These are phyloP conservation scores for Trachelipus rathkii DNA, from an alignment of 1,140 invertebrate genomes.

Conservation along the genomic window DNA sequence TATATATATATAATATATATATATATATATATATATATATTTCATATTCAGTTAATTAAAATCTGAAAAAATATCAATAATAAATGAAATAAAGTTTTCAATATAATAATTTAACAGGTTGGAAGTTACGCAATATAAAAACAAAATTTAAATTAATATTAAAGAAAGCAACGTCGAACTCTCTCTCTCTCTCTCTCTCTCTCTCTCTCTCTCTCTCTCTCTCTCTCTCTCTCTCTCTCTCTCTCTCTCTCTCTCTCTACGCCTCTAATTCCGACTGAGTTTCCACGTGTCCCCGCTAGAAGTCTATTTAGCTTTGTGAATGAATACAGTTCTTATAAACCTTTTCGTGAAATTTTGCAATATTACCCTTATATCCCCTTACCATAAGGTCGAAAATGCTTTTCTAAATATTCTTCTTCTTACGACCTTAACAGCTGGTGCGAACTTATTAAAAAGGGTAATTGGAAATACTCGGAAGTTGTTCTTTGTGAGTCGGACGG, in stretches of 20 bases:
- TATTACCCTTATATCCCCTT: too few relatives aligned
- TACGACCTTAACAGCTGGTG: background rate
- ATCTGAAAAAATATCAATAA: too few relatives aligned
- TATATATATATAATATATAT: too few relatives aligned
- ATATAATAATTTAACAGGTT: too few relatives aligned
- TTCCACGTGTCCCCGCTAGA: conserved; percentile 7
- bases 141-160: too few relatives aligned
- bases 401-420: too few relatives aligned
- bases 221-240: background rate
- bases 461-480: conserved; percentile 4
- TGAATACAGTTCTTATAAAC: too few relatives aligned
- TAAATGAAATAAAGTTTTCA: too few relatives aligned
- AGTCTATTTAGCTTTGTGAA: background rate
- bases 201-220: conserved; percentile 9
- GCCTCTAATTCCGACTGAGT: background rate
- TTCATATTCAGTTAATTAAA: too few relatives aligned
- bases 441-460: background rate
- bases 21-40: too few relatives aligned
- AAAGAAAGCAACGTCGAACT: background rate
- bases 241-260: background rate
- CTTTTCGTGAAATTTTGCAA: too few relatives aligned
- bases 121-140: too few relatives aligned
- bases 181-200: conserved; percentile 7
- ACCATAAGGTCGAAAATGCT: background rate
- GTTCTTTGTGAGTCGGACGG: background rate